These are phyloP conservation scores for Rhyacophila evoluta DNA, from an alignment of 2,888 invertebrate genomes.

Conservation along the genomic window DNA sequence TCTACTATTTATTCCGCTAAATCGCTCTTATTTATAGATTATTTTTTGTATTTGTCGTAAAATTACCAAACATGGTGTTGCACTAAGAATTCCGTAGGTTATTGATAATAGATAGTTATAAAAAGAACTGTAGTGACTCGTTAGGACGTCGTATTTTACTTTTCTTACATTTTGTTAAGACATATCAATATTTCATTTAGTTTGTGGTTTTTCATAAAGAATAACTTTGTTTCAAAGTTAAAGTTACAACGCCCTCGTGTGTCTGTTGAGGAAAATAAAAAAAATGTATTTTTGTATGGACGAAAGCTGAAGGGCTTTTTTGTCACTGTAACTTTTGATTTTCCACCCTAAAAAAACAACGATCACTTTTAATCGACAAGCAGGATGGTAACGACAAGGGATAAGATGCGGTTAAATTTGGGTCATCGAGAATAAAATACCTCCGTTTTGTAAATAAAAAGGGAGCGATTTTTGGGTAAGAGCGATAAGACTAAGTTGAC, in stretches of 20 bases:
- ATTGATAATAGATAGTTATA: too few species aligned
- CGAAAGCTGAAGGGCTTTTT: not conserved
- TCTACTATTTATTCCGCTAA: too few species aligned
- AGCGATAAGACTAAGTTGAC: not conserved
- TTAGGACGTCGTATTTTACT: too few species aligned
- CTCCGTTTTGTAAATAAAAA: not conserved
- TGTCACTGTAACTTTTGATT: not conserved
- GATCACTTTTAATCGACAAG: constrained; percentile 1
- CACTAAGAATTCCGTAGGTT: too few species aligned
- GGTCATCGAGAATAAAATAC: not conserved
- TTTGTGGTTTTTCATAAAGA: not conserved
- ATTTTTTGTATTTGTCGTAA: too few species aligned
- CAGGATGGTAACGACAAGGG: not conserved
- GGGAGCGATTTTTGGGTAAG: not conserved
- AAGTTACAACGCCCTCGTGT: not conserved
- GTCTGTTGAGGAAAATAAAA: not conserved
- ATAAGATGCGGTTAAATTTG: not conserved
- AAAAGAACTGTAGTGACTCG: too few species aligned
- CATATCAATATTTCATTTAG: too few species aligned
- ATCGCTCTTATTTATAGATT: too few species aligned
- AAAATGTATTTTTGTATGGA: not conserved
- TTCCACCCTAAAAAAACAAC: constrained; percentile 1
- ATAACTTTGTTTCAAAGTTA: not conserved
- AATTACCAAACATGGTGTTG: too few species aligned
- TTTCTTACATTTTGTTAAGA: too few species aligned